Base-by-base conservation (phyloP, 2,113 vertebrate species). In the Periophthalmus modestus region DNA sequence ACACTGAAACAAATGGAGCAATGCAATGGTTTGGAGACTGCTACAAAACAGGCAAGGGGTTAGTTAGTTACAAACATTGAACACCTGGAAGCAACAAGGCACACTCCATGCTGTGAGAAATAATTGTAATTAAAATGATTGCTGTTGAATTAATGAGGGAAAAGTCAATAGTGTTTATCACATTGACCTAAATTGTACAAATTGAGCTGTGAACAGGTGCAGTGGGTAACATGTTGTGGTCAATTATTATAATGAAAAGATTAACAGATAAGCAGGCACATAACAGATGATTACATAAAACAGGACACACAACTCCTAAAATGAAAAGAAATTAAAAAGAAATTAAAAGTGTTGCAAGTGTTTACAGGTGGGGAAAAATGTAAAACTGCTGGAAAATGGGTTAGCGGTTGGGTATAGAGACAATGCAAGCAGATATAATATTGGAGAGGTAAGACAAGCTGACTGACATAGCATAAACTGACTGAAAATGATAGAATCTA, bases 61-160 rank as follows among this genome's bases (percentile, higher is more conserved):
- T 90, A 89, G 85, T 88, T 50, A 91, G 85, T 88, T 50, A 91
- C 85, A 77, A 71, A 88, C 71, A 75, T 21, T 7, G 46, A 67
- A 69, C 72, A 67, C 63, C 69, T 48, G 76, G 50, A 76, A 82
- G n/a, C 48, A n/a, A 83, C 63, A 79, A 71, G 15, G 23, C 69
- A 0, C 68, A 70, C 24, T 67, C 70, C 57, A 72, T 71, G 48
- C 81, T 72, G 82, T 28, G 66, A 78, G 70, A 81, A 66, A 75
- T 68, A 36, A 77, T 69, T 43, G 1, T 48, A 73, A 75, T 73
- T 12, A 73, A 2, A 52, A 39, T 2, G 5, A 76, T 34, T 14
- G 39, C 13, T 19, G 58, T 5, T 48, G 59, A 46, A 72, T 68
- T 34, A 57, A 79, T 66, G 48, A 62, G 33, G 57, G 43, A 34